These are phyloP conservation scores for Drosophila hamatofila DNA, from an alignment of 2,888 invertebrate species.

Conservation along the genomic window DNA sequence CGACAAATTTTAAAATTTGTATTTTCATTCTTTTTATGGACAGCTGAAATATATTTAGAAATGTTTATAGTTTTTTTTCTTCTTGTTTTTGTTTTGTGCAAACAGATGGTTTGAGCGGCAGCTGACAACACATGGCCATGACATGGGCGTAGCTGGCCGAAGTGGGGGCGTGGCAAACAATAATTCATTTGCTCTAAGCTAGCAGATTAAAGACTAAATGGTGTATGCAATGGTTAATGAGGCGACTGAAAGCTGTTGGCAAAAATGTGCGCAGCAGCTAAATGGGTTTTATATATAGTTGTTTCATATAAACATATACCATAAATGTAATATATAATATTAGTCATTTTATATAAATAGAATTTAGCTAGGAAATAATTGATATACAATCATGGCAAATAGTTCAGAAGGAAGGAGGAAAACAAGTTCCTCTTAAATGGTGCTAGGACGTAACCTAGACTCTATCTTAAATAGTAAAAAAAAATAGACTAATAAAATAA, in stretches of 20 bases:
- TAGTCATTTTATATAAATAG: background rate
- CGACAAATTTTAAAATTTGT: slow-evolving; percentile 66
- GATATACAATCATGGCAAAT: no score
- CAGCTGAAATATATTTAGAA: slow-evolving; percentile 43
- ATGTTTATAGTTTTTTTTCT: slow-evolving; percentile 29
- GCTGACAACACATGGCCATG: slow-evolving; percentile 45
- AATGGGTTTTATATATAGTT: background rate
- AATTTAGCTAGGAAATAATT: no score
- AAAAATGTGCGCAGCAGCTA: slow-evolving; percentile 2
- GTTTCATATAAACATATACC: background rate
- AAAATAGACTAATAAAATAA: no score
- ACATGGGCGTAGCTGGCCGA: background rate
- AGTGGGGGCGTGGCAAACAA: slow-evolving; percentile 5
- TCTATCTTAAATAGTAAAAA: no score
- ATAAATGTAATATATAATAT: background rate
- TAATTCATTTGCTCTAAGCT: slow-evolving; percentile 30
- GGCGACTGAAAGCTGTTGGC: slow-evolving; percentile 13
- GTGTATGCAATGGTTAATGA: slow-evolving; percentile 27
- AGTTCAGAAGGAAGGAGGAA: no score
- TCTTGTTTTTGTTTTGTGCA: background rate
- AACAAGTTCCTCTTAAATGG: no score
- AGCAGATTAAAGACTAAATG: slow-evolving; percentile 21
- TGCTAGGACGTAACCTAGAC: no score
- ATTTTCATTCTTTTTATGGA: slow-evolving; percentile 56
- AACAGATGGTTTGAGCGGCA: slow-evolving; percentile 11